Evolutionary conservation across 2,888 invertebrate genomes (phyloP).

Genomic region (Drosophila austrosaltans): DNA sequence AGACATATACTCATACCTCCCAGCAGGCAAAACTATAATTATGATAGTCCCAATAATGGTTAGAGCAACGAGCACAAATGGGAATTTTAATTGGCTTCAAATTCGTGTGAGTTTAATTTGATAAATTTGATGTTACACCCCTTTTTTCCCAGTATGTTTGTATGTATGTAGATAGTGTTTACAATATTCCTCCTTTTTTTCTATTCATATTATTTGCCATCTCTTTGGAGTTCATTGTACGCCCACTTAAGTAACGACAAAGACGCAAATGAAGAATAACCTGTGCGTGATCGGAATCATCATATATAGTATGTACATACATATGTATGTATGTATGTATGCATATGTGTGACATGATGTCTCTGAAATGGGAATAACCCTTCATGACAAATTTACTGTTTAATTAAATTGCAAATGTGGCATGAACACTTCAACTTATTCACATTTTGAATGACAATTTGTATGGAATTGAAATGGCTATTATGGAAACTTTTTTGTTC

Average conservation of each 20-base stretch:
- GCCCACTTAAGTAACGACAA: conserved; percentile 6
- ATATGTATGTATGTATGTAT: too few relatives aligned
- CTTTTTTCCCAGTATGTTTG: not conserved
- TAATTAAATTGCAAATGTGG: conserved; percentile 8
- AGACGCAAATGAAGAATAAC: conserved; percentile 2
- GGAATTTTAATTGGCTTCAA: not conserved
- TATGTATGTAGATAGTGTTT: not conserved
- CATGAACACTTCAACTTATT: not conserved
- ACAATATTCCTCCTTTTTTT: not conserved
- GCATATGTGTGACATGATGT: not conserved
- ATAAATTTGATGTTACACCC: not conserved
- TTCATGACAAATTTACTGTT: conserved; percentile 5
- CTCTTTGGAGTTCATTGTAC: conserved; percentile 5
- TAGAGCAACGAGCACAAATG: not conserved
- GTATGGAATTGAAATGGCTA: not conserved
- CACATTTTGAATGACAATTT: conserved; percentile 6
- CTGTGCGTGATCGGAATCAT: conserved; percentile 11
- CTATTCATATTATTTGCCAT: conserved; percentile 1
- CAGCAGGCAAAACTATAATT: not conserved
- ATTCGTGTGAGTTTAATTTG: not conserved
- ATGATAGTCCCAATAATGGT: not conserved
- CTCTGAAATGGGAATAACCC: conserved; percentile 13
- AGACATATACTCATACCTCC: too few relatives aligned
- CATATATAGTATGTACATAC: not conserved
- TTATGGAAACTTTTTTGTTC: not conserved